These are phyloP conservation scores for Kryptopterus vitreolus DNA, from an alignment of 2,797 vertebrate genomes.

Conservation along the genomic window DNA sequence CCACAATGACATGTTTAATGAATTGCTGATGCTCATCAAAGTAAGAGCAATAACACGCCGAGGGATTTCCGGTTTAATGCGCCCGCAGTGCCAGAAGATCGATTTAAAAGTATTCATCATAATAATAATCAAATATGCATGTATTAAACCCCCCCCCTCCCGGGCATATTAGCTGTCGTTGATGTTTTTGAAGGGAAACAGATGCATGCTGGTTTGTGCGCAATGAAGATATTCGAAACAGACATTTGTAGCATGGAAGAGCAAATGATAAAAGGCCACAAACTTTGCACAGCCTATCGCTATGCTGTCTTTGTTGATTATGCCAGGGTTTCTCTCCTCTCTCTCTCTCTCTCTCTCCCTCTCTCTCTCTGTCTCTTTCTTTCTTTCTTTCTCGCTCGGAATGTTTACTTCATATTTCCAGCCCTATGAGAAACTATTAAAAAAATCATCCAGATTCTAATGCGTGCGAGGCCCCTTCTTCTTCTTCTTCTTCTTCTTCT, in stretches of 20 bases:
- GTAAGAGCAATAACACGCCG: neutral
- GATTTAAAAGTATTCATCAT: constrained; percentile 14
- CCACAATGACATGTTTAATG: constrained; percentile 1
- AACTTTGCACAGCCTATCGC: constrained; percentile 21
- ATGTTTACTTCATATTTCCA: constrained; percentile 44
- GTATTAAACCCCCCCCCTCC: too few relatives aligned
- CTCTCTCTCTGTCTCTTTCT: constrained; percentile 24
- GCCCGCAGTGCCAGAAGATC: neutral
- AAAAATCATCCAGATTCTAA: constrained; percentile 29
- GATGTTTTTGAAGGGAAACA: constrained; percentile 29
- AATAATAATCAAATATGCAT: constrained; percentile 21
- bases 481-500: too few relatives aligned
- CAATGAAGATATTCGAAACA: constrained; percentile 32
- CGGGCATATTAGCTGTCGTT: constrained; percentile 10
- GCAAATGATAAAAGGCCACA: constrained; percentile 15
- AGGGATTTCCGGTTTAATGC: constrained; percentile 15
- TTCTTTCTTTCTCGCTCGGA: neutral
- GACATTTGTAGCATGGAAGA: constrained; percentile 8
- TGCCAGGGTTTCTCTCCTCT: constrained; percentile 21
- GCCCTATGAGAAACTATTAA: constrained; percentile 39
- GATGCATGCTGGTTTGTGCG: constrained; percentile 15
- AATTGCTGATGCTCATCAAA: constrained; percentile 25
- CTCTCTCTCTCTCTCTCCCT: constrained; percentile 28
- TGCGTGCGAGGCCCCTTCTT: neutral
- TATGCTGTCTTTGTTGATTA: constrained; percentile 34